These are phyloP conservation scores for Ischnus inquisitorius DNA, from an alignment of 2,888 invertebrate genomes.

Conservation along the genomic window DNA sequence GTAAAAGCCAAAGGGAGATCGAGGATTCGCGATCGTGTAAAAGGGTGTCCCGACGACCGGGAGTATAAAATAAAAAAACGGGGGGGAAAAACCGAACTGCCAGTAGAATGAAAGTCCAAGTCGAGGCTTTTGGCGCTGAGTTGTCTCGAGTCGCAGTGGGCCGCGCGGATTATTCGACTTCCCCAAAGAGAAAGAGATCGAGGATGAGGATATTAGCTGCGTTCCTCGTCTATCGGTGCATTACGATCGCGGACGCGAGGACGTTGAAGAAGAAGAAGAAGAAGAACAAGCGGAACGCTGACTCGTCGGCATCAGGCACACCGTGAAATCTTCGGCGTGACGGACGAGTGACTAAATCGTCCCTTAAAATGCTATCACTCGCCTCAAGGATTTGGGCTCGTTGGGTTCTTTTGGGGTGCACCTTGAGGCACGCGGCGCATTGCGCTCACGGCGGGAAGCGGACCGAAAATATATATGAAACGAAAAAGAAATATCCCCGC, in stretches of 20 bases:
- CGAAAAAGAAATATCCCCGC: constrained; percentile 38
- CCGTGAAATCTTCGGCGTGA: constrained; percentile 70
- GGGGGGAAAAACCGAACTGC: not conserved
- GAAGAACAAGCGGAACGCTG: constrained; percentile 72
- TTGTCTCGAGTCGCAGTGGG: constrained; percentile 16
- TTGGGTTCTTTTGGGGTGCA: constrained; percentile 68
- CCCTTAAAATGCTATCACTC: constrained; percentile 81
- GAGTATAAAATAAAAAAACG: constrained; percentile 32
- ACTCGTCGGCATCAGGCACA: constrained; percentile 27
- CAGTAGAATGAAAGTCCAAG: not conserved
- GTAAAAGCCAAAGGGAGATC: not conserved
- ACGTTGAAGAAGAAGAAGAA: constrained; percentile 27
- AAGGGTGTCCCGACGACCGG: constrained; percentile 35
- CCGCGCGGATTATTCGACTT: constrained; percentile 28
- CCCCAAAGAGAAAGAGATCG: constrained; percentile 27
- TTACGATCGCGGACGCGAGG: constrained; percentile 42
- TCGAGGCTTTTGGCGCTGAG: constrained; percentile 16
- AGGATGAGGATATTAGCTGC: constrained; percentile 32
- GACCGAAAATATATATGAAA: constrained; percentile 13
- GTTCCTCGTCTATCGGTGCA: constrained; percentile 56
- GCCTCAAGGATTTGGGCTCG: constrained; percentile 41
- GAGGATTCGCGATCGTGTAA: constrained; percentile 35
- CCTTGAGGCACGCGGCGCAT: constrained; percentile 70
- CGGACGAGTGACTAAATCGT: constrained; percentile 82
- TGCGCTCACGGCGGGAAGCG: constrained; percentile 2